A percentile compares a stretch with the other conserved stretches of the same genome.
Evolutionary conservation across 2,797 vertebrate genomes (phyloP).

Genomic region (Parotocinclus haroldoi): DNA sequence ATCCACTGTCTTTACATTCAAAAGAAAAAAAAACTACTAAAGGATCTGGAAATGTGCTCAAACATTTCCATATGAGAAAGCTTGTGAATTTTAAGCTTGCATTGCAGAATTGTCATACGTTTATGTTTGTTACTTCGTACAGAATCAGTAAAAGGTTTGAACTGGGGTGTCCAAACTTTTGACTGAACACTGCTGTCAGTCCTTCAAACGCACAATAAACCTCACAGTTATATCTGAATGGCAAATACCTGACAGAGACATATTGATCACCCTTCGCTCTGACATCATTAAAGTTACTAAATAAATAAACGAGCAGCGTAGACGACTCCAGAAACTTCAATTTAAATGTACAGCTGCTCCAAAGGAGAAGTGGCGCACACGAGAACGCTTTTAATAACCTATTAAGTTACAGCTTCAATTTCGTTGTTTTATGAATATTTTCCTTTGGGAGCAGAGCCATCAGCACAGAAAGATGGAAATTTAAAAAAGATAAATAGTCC

Average conservation of each 20-base stretch:
- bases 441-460: conserved; percentile 97
- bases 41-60: too few relatives aligned
- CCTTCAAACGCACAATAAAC: conserved; percentile 72
- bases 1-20: too few relatives aligned
- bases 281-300: conserved; percentile 35
- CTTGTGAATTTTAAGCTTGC: too few relatives aligned
- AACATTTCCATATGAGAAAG: too few relatives aligned
- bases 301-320: conserved; percentile 22
- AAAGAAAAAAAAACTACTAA: too few relatives aligned
- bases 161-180: too few relatives aligned
- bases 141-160: too few relatives aligned
- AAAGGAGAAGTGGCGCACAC: conserved; percentile 99
- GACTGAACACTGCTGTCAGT: conserved; percentile 68
- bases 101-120: too few relatives aligned
- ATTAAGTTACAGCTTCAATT: conserved; percentile 99
- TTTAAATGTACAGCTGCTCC: conserved; percentile 98
- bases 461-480: conserved; percentile 97
- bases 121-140: too few relatives aligned
- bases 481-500: conserved; percentile 99
- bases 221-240: conserved; percentile 97
- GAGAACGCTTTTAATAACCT: conserved; percentile 97
- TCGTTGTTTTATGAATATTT: conserved; percentile 99
- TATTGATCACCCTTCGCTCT: conserved; percentile 94
- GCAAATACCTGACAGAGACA: conserved; percentile 99
- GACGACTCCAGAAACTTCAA: conserved; percentile 97